A percentile compares a stretch with the other conserved stretches of the same genome.
Evolutionary conservation across 2,888 invertebrate genomes (phyloP).

Genomic region (Sycophila texana): DNA sequence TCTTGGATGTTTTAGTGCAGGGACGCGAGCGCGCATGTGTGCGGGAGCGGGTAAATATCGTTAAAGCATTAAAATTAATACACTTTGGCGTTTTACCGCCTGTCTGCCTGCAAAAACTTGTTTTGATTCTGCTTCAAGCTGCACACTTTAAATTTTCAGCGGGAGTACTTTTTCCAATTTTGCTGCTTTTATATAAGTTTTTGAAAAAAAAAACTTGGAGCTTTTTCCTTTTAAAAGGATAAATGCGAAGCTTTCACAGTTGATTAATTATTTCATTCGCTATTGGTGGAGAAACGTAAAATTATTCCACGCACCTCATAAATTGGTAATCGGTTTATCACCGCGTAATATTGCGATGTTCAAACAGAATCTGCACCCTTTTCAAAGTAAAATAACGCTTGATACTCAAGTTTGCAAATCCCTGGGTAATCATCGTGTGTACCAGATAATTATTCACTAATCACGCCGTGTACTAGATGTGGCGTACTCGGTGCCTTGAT

Average conservation of each 20-base stretch:
- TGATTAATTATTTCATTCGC: background rate
- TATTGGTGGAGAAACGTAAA: too few relatives aligned
- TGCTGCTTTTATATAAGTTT: slow-evolving; percentile 3
- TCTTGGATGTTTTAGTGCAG: slow-evolving; percentile 14
- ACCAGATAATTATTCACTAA: too few relatives aligned
- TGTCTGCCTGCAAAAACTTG: slow-evolving; percentile 13
- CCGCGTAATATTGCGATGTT: too few relatives aligned
- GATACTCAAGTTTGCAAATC: background rate
- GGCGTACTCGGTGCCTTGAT: slow-evolving; percentile 9
- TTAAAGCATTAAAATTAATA: slow-evolving; percentile 51
- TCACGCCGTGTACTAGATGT: slow-evolving; percentile 18
- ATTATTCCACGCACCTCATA: too few relatives aligned
- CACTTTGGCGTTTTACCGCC: slow-evolving; percentile 9
- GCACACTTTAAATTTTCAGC: too few relatives aligned
- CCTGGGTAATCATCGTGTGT: slow-evolving; percentile 40
- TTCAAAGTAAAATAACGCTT: too few relatives aligned
- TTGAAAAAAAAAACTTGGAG: background rate
- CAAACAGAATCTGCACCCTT: too few relatives aligned
- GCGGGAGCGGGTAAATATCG: background rate
- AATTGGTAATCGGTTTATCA: too few relatives aligned
- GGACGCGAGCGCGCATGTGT: background rate
- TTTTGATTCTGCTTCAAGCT: slow-evolving; percentile 8
- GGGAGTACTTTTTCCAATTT: background rate
- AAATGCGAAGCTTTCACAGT: too few relatives aligned
- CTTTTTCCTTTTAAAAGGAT: background rate